Percentiles rank a stretch among this genome's conserved stretches.
phyloP scores from a whole-genome alignment of 2,113 vertebrate species.

The Pomatostomus ruficeps region DNA sequence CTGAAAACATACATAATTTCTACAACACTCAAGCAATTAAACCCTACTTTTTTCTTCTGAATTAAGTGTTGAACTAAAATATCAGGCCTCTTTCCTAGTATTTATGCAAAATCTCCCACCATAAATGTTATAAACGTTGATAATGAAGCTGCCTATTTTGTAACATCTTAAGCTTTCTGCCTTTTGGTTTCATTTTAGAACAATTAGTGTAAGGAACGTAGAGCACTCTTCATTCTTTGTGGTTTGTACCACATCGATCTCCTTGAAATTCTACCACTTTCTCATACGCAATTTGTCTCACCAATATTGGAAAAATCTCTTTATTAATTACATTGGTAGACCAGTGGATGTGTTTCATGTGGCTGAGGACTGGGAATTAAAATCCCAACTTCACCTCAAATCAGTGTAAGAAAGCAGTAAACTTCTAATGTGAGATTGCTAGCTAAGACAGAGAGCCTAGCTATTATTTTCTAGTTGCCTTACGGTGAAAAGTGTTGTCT shows the following conservation, averaged over 20 bases:
- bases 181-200: not conserved
- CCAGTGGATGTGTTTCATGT: not conserved
- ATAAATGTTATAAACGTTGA: not conserved
- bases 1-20: slow-evolving; percentile 1
- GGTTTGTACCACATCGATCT: not conserved
- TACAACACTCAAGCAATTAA: slow-evolving; percentile 1
- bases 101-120: not conserved
- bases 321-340: not conserved
- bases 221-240: not conserved
- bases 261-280: not conserved
- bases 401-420: not conserved
- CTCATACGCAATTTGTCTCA: not conserved
- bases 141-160: not conserved
- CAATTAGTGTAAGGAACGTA: not conserved
- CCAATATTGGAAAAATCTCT: not conserved
- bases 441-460: not conserved
- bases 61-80: slow-evolving; percentile 11
- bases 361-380: not conserved
- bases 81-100: not conserved
- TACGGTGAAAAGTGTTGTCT: not conserved
- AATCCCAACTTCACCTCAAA: not conserved
- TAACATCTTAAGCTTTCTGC: not conserved
- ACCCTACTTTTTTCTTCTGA: not conserved
- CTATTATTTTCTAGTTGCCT: not conserved
- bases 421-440: not conserved